Base-by-base conservation (phyloP, 2,797 vertebrate genomes). In the Phylloscopus collybita region DNA sequence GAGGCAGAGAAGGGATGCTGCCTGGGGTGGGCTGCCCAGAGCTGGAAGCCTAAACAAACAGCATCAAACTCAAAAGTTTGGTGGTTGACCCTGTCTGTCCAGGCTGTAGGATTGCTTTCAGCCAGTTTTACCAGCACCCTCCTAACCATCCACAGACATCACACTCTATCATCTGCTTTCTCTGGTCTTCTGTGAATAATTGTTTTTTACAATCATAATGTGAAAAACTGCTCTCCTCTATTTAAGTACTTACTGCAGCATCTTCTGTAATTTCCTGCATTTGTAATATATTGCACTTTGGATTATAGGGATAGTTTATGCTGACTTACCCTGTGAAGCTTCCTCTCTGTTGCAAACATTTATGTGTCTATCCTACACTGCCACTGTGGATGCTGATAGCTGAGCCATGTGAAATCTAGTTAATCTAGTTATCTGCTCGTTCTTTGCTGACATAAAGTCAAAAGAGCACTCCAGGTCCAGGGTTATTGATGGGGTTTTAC, bases 351-450 rank as follows among this genome's bases (percentile, higher is more conserved):
- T 62, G 32, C 40, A 51, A 38, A 54, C 16, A 5, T 27, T 40
- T 15, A 2, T 6, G 2, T 50, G 13, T 60, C 27, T 26, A 3
- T 25, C 22, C 30, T 6, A 2, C 0, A 2, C 8, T 78, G 30
- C 36, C 10, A 3, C 9, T 4, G 5, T 22, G 22, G 71, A 27
- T 65, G 29, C 16, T 89, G 59, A 38, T 13, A 56, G 56, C 34
- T 21, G n/a, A 91, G 30, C 32, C 71, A 11, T 3, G 0, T 34
- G 51, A 76, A 14, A 36, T 20, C 62, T 26, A 50, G 23, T 18
- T 19, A 65, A 67, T 40, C 44, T n/a, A n/a, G n/a, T n/a, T n/a
- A n/a, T n/a, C 34, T 53, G 11, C 18, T 69, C 0, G 0, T 7
- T 14, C 2, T 30, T 73, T 34, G 30, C 13, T 73, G 36, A 34